Evolutionary conservation across 2,113 vertebrate genomes (phyloP).

Genomic region (Setophaga kirtlandii): DNA sequence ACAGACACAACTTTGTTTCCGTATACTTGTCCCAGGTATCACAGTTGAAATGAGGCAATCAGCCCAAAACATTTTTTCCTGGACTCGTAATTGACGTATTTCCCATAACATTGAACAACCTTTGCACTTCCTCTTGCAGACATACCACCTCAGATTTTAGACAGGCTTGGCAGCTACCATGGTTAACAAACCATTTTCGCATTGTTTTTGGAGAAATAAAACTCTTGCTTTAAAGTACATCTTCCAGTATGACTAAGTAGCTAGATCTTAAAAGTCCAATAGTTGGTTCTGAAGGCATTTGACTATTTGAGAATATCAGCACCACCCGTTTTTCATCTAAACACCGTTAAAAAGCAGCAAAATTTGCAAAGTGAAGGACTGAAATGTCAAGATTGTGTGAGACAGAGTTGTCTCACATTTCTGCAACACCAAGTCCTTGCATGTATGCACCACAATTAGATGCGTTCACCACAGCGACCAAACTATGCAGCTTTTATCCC

Average conservation of each 20-base stretch:
- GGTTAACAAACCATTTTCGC: background rate
- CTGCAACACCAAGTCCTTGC: background rate
- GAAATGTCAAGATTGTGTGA: background rate
- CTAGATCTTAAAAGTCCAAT: background rate
- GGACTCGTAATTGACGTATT: background rate
- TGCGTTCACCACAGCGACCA: background rate
- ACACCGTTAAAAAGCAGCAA: background rate
- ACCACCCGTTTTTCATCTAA: background rate
- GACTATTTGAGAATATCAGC: background rate
- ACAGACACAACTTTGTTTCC: background rate
- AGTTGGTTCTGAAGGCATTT: background rate
- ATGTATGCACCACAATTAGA: background rate
- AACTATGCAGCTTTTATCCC: background rate
- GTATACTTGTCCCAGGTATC: background rate
- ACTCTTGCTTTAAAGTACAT: background rate
- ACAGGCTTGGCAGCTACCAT: background rate
- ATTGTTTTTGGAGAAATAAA: background rate
- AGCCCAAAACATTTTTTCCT: background rate
- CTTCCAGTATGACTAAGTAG: background rate
- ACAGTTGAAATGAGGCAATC: background rate
- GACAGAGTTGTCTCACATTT: background rate
- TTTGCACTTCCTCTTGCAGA: background rate
- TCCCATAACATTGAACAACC: background rate
- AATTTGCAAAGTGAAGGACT: background rate
- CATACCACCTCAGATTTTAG: background rate